Evolutionary conservation across 2,797 vertebrate species (phyloP).

Genomic region (Bradypus variegatus): DNA sequence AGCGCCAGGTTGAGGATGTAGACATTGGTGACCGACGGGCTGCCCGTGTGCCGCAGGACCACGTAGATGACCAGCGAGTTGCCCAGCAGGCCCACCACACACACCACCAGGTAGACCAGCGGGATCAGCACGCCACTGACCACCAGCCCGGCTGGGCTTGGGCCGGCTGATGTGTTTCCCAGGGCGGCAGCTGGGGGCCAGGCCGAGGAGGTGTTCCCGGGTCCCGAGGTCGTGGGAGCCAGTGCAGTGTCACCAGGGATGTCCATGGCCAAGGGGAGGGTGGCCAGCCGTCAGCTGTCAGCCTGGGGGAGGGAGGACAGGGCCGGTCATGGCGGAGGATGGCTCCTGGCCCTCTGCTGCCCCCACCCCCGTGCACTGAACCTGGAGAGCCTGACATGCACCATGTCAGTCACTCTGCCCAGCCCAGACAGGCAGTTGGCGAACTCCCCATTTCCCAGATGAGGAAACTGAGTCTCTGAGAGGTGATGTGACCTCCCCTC

Average conservation of each 20-base stretch:
- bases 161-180: conserved; percentile 56
- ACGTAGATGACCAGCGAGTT: conserved; percentile 96
- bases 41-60: conserved; percentile 87
- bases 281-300: conserved; percentile 47
- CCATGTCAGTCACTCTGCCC: background rate
- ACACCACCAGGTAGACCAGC: conserved; percentile 88
- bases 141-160: conserved; percentile 64
- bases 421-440: background rate
- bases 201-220: conserved; percentile 65
- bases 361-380: background rate
- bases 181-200: conserved; percentile 55
- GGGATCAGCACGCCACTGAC: conserved; percentile 88
- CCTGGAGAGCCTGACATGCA: background rate
- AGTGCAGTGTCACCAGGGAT: conserved; percentile 56
- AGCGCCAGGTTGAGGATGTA: conserved; percentile 96
- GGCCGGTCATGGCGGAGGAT: background rate
- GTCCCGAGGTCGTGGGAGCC: conserved; percentile 36
- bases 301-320: conserved; percentile 59
- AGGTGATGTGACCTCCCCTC: background rate
- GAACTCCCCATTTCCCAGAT: background rate
- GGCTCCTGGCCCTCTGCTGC: background rate
- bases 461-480: background rate
- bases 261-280: conserved; percentile 68
- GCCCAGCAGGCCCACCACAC: conserved; percentile 86
- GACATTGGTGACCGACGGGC: conserved; percentile 92